phyloP scores from a whole-genome alignment of 2,797 vertebrate genomes.

The Anomalospiza imberbis region DNA sequence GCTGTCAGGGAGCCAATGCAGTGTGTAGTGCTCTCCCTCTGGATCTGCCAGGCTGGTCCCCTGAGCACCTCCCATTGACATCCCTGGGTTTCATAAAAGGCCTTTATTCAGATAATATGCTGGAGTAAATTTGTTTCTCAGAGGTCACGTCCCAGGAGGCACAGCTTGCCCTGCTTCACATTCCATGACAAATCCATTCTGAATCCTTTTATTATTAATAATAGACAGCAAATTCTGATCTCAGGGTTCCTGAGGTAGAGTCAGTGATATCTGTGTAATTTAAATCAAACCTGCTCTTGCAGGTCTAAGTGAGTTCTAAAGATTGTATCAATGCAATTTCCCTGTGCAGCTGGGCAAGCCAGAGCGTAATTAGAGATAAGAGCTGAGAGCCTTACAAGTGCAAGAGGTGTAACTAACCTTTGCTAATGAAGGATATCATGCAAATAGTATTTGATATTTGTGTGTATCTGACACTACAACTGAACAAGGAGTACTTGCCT shows the following conservation, averaged over 20 bases:
- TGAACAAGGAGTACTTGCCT: background rate
- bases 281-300: conserved; percentile 33
- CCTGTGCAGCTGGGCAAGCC: conserved; percentile 57
- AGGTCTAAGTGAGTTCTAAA: conserved; percentile 47
- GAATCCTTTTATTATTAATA: conserved; percentile 58
- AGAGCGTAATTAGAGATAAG: conserved; percentile 45
- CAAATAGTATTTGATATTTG: conserved; percentile 22
- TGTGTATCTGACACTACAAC: background rate
- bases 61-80: background rate
- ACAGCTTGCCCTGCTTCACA: background rate
- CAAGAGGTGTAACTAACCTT: conserved; percentile 52
- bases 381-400: conserved; percentile 18
- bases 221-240: conserved; percentile 49
- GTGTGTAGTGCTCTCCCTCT: background rate
- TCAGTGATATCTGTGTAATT: conserved; percentile 42
- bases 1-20: background rate
- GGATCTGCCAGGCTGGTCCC: background rate
- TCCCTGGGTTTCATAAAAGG: background rate
- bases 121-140: conserved; percentile 29
- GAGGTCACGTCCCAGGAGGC: conserved; percentile 19
- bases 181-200: conserved; percentile 43
- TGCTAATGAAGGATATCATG: conserved; percentile 49
- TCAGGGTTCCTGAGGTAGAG: conserved; percentile 26
- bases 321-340: conserved; percentile 59
- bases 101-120: background rate